A percentile compares a stretch with the other conserved stretches of the same genome.
Conservation (phyloP, 2,888 invertebrate species). For the Coenonympha arcania region DNA sequence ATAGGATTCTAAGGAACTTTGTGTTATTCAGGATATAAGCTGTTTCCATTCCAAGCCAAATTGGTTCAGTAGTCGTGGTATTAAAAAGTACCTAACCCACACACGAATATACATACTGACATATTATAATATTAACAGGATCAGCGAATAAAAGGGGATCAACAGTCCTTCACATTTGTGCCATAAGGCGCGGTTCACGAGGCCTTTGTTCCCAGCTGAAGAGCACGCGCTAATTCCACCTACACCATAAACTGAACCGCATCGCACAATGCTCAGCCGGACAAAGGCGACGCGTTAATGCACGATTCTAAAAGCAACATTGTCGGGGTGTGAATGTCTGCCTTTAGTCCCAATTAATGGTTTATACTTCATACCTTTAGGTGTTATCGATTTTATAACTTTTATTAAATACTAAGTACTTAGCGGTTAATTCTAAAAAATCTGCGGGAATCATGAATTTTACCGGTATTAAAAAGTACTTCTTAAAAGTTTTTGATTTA, state of each 20-base stretch:
- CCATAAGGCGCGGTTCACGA: slow-evolving; percentile 50
- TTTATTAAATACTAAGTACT: background rate
- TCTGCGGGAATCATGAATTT: too few species aligned
- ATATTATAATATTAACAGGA: background rate
- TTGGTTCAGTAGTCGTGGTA: too few species aligned
- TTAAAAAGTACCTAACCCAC: too few species aligned
- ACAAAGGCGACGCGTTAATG: slow-evolving; percentile 21
- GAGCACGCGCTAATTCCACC: slow-evolving; percentile 40
- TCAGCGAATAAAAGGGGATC: slow-evolving; percentile 4
- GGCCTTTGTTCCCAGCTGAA: slow-evolving; percentile 38
- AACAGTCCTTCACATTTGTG: slow-evolving; percentile 22
- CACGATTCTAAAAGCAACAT: slow-evolving; percentile 22
- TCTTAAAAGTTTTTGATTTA: too few species aligned
- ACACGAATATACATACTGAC: background rate
- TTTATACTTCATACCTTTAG: background rate
- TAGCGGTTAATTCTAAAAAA: background rate
- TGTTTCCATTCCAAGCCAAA: too few species aligned
- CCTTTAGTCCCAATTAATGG: slow-evolving; percentile 17
- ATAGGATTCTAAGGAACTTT: too few species aligned
- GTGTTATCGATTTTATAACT: slow-evolving; percentile 2
- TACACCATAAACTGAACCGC: slow-evolving; percentile 25
- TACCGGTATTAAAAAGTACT: too few species aligned
- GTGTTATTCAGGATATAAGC: too few species aligned
- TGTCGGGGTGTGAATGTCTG: slow-evolving; percentile 27
- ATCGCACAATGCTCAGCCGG: slow-evolving; percentile 22